Percentiles rank a stretch among this genome's conserved stretches.
These are phyloP conservation scores for Hystrix cristata DNA, from an alignment of 2,113 vertebrate species.

Conservation along the genomic window DNA sequence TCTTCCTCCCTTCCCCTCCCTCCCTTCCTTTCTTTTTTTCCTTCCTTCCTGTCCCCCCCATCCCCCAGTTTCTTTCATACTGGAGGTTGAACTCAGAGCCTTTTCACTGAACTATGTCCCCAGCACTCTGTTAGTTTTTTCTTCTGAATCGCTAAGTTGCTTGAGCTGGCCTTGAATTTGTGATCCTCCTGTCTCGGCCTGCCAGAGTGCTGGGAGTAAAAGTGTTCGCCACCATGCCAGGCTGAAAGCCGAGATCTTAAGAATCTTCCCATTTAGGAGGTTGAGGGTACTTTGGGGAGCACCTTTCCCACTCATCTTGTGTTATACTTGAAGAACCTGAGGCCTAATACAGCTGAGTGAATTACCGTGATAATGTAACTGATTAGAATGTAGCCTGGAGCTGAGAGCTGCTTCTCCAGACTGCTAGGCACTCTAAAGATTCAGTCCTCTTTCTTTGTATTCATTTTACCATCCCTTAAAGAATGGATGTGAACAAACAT, in stretches of 20 bases:
- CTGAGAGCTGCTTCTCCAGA: not conserved
- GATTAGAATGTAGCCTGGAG: not conserved
- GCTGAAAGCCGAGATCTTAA: not conserved
- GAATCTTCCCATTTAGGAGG: not conserved
- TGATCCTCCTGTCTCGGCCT: not conserved
- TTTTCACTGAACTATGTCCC: not conserved
- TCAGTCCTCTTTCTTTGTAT: not conserved
- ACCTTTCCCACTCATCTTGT: not conserved
- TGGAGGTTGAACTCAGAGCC: not conserved
- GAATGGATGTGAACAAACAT: not conserved
- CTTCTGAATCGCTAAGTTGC: not conserved
- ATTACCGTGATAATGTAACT: not conserved
- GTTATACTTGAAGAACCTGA: not conserved
- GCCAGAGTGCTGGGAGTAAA: not conserved
- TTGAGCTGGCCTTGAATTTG: not conserved
- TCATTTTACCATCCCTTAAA: not conserved
- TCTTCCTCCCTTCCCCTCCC: too few species aligned
- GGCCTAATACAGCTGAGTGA: not conserved
- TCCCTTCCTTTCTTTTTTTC: not conserved
- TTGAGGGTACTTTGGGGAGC: not conserved
- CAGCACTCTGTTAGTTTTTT: not conserved
- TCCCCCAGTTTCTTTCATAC: too few species aligned
- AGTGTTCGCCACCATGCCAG: too few species aligned
- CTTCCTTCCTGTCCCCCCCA: too few species aligned
- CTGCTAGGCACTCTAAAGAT: not conserved